Conservation (phyloP, 2,113 vertebrate species). For the Heteronetta atricapilla region DNA sequence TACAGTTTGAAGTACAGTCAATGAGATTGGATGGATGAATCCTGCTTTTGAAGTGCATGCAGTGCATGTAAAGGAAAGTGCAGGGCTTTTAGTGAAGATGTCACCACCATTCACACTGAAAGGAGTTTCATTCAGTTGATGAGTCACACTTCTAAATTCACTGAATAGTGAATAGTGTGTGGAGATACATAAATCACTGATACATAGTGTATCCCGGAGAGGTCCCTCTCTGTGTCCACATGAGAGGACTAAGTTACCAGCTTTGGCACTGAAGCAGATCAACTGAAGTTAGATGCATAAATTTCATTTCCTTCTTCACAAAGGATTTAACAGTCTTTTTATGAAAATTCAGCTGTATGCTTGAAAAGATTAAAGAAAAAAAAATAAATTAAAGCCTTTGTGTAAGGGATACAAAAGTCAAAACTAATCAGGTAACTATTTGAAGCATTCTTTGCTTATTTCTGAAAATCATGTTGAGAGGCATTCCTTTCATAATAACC, state of each 20-base stretch:
- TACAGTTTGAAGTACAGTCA: background rate
- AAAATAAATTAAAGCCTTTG: background rate
- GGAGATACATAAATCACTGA: background rate
- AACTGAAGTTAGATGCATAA: background rate
- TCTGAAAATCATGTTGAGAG: background rate
- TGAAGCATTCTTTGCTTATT: background rate
- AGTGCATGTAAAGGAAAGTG: background rate
- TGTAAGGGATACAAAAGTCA: background rate
- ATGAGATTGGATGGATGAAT: background rate
- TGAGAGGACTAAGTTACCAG: background rate
- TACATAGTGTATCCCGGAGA: background rate
- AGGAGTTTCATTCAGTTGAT: background rate
- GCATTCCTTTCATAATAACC: background rate
- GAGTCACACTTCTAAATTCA: background rate
- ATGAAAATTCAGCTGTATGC: conserved; percentile 5
- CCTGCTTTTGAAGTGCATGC: background rate
- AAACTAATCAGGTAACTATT: background rate
- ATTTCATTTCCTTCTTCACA: background rate
- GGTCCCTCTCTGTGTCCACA: background rate
- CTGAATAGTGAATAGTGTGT: accelerated
- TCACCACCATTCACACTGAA: background rate
- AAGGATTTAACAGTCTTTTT: background rate
- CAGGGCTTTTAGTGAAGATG: background rate
- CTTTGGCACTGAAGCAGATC: background rate
- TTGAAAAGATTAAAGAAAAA: conserved; percentile 13